Percentiles rank a stretch among this genome's conserved stretches.
phyloP scores from a whole-genome alignment of 2,113 vertebrate species.

The human region GRCh38 chr9:131797001-131797500 shows the following conservation, averaged over 20 bases:
- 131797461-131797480: conserved; percentile 69
- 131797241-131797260: background rate
- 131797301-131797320: fast-evolving
- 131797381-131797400: conserved; percentile 2
- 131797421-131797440: conserved; percentile 71
- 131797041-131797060: too few species aligned
- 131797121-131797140: too few species aligned
- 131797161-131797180: background rate
- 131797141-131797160: background rate
- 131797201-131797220: background rate
- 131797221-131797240: background rate
- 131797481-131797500: conserved; percentile 42
- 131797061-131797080: too few species aligned
- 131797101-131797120: too few species aligned
- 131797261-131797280: background rate
- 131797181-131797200: background rate
- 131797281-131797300: background rate
- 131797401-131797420: conserved; percentile 37
- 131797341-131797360: conserved; percentile 36
- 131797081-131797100: too few species aligned
- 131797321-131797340: too few species aligned
- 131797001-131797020: too few species aligned
- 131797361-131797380: conserved; percentile 69
- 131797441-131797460: conserved; percentile 51
- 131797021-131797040: too few species aligned